phyloP scores from a whole-genome alignment of 2,797 vertebrate genomes.

The Chaetodon trifasciatus region DNA sequence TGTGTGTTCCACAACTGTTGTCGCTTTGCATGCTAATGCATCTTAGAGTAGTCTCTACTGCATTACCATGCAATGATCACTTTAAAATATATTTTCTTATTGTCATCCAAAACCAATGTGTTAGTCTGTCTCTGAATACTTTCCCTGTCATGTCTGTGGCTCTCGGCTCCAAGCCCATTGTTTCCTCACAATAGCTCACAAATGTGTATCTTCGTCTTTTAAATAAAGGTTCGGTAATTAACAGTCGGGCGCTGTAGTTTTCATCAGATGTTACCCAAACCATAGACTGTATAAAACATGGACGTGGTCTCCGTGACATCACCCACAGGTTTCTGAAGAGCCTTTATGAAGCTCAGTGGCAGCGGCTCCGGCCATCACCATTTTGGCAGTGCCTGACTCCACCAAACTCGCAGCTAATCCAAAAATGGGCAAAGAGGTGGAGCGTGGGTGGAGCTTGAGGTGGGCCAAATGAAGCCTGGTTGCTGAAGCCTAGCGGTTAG shows the following conservation, averaged over 20 bases:
- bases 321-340: too few species aligned
- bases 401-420: too few species aligned
- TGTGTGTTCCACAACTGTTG: slow-evolving; percentile 12
- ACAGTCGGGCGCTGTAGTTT: not conserved
- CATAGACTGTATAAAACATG: too few species aligned
- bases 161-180: not conserved
- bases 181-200: not conserved
- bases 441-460: too few species aligned
- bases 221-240: not conserved
- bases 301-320: too few species aligned
- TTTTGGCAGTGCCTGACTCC: too few species aligned
- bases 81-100: not conserved
- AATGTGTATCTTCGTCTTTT: too few species aligned
- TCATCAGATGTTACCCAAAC: not conserved
- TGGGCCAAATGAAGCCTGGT: too few species aligned
- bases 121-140: not conserved
- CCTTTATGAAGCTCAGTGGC: too few species aligned
- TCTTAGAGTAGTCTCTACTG: not conserved
- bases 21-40: slow-evolving; percentile 7
- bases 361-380: too few species aligned
- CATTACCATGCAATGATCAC: not conserved
- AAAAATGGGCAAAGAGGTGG: too few species aligned
- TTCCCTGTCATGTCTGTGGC: not conserved
- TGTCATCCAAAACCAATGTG: not conserved
- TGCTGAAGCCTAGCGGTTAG: too few species aligned